A percentile compares a stretch with the other conserved stretches of the same genome.
Evolutionary conservation across 2,888 invertebrate species (phyloP).

Genomic region (Resseliella maxima): DNA sequence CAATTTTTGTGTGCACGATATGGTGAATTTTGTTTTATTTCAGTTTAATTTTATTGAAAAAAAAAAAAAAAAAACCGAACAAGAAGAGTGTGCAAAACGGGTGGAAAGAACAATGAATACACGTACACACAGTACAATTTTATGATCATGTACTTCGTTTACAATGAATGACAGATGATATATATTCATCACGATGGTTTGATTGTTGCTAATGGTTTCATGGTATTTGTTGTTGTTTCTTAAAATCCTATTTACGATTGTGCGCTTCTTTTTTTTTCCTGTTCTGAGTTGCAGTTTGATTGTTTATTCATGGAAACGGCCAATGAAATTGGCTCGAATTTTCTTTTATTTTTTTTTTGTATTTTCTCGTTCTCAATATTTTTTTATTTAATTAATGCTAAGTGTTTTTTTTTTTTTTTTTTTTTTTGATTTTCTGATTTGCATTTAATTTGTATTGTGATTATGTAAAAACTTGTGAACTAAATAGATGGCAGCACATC

Average conservation of each 20-base stretch:
- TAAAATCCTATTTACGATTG: constrained; percentile 8
- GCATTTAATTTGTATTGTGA: neutral
- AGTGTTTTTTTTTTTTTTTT: constrained; percentile 1
- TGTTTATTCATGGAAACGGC: neutral
- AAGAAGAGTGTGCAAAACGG: neutral
- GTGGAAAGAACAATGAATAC: neutral
- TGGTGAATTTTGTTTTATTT: neutral
- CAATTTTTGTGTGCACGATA: neutral
- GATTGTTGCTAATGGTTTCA: constrained; percentile 26
- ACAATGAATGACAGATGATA: neutral
- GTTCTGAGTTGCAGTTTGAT: constrained; percentile 4
- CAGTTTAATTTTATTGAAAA: constrained; percentile 37
- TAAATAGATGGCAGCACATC: constrained; percentile 79
- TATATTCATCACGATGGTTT: constrained; percentile 40
- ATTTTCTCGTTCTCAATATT: neutral
- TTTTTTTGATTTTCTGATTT: neutral
- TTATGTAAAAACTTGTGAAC: constrained; percentile 31
- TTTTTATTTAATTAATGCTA: constrained; percentile 46
- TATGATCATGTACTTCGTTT: neutral
- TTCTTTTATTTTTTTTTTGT: neutral
- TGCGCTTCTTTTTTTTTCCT: neutral
- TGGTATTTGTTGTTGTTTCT: neutral
- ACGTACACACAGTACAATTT: neutral
- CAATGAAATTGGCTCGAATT: neutral
- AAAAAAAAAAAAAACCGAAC: too few relatives aligned